Evolutionary conservation across 2,797 vertebrate genomes (phyloP).

Genomic region (Coilia nasus): DNA sequence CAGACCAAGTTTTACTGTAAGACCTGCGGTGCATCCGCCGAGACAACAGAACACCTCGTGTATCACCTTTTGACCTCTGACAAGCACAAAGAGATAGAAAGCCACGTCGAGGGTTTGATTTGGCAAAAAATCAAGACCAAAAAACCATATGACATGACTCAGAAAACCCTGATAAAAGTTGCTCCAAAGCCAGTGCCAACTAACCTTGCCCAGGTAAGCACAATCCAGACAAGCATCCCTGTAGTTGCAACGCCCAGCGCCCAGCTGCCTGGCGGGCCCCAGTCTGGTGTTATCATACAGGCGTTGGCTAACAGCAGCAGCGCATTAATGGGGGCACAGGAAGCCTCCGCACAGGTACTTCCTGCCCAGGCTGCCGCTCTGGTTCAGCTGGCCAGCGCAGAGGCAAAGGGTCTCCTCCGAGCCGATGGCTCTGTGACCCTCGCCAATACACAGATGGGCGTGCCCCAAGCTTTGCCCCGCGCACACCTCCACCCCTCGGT

Average conservation of each 20-base stretch:
- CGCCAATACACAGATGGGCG: conserved; percentile 63
- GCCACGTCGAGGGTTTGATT: conserved; percentile 85
- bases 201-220: conserved; percentile 50
- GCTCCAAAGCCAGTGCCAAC: conserved; percentile 70
- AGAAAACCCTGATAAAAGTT: conserved; percentile 73
- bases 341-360: conserved; percentile 70
- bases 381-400: conserved; percentile 79
- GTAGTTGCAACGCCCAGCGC: conserved; percentile 67
- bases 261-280: conserved; percentile 58
- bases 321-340: conserved; percentile 68
- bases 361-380: conserved; percentile 79
- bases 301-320: conserved; percentile 64
- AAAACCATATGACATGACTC: conserved; percentile 67
- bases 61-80: conserved; percentile 92
- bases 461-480: neutral
- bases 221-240: conserved; percentile 62
- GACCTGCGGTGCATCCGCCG: conserved; percentile 82
- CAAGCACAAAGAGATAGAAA: conserved; percentile 84
- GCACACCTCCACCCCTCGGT: conserved; percentile 50
- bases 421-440: conserved; percentile 74
- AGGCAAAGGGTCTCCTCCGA: conserved; percentile 78
- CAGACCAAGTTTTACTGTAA: conserved; percentile 83
- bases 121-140: conserved; percentile 74
- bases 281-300: conserved; percentile 57
- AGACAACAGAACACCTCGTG: conserved; percentile 87